Evolutionary conservation across 2,113 vertebrate species (phyloP).

Genomic region (Saguinus midas): DNA sequence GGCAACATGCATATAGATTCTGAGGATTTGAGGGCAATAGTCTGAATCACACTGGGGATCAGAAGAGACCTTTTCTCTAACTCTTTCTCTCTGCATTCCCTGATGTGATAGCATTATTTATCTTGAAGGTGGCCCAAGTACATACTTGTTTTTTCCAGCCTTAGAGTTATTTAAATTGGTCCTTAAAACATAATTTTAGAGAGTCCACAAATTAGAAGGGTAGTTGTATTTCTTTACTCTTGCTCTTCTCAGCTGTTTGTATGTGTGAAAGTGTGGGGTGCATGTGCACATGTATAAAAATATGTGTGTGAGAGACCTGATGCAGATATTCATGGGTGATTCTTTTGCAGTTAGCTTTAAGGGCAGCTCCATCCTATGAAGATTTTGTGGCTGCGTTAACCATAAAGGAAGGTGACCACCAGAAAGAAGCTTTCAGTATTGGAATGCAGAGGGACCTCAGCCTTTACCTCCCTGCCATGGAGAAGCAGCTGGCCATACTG

Average conservation of each 20-base stretch:
- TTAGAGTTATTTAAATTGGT: not conserved
- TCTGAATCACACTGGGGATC: not conserved
- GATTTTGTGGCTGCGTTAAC: slow-evolving; percentile 93
- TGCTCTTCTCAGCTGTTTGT: not conserved
- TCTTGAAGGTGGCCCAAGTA: not conserved
- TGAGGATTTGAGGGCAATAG: not conserved
- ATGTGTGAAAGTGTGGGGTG: not conserved
- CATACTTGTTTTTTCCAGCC: not conserved
- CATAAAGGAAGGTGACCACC: slow-evolving; percentile 88
- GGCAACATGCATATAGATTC: not conserved
- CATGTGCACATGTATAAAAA: not conserved
- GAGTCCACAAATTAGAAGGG: not conserved
- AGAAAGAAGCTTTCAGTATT: slow-evolving; percentile 87
- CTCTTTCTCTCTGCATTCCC: not conserved
- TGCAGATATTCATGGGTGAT: slow-evolving; percentile 41
- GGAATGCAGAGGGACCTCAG: slow-evolving; percentile 93
- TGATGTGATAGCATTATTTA: not conserved
- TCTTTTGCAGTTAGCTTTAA: slow-evolving; percentile 91
- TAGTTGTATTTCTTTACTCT: not conserved
- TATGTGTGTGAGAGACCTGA: not conserved
- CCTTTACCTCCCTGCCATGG: slow-evolving; percentile 96
- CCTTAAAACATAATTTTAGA: not conserved
- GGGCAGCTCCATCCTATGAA: slow-evolving; percentile 94
- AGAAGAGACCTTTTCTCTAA: not conserved
- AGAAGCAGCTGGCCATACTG: slow-evolving; percentile 92